These are phyloP conservation scores for Nomada flava DNA, from an alignment of 2,888 invertebrate genomes.

Conservation along the genomic window DNA sequence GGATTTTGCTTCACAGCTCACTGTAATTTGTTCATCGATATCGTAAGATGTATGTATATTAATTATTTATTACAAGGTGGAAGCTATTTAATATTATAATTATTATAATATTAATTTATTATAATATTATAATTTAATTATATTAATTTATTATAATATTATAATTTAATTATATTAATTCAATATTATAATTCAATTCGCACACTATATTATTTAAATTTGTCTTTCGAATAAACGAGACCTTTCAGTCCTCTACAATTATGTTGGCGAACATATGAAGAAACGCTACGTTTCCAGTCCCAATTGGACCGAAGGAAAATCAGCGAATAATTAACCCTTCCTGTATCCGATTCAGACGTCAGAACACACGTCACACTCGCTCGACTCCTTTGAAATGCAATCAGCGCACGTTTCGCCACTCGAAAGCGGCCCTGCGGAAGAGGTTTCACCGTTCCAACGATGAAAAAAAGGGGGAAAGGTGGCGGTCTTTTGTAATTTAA, in stretches of 20 bases:
- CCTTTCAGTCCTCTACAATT: not conserved
- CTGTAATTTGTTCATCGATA: no score
- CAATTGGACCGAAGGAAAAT: not conserved
- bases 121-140: no score
- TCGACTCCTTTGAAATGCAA: conserved; percentile 6
- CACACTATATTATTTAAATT: conserved; percentile 1
- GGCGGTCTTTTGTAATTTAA: conserved; percentile 30
- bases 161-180: no score
- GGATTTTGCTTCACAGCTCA: no score
- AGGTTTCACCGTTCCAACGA: not conserved
- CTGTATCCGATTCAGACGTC: not conserved
- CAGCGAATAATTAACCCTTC: not conserved
- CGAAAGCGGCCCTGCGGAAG: not conserved
- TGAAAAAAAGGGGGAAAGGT: no score
- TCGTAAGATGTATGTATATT: no score
- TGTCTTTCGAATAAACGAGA: not conserved
- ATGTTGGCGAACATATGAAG: not conserved
- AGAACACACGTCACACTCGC: not conserved
- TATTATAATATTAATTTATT: no score
- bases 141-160: no score
- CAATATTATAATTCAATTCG: no score
- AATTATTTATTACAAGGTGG: no score
- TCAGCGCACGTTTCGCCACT: conserved; percentile 5
- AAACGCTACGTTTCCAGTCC: not conserved
- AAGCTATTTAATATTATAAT: no score